Conservation (phyloP, 2,113 vertebrate genomes). For the Nettapus auritus region DNA sequence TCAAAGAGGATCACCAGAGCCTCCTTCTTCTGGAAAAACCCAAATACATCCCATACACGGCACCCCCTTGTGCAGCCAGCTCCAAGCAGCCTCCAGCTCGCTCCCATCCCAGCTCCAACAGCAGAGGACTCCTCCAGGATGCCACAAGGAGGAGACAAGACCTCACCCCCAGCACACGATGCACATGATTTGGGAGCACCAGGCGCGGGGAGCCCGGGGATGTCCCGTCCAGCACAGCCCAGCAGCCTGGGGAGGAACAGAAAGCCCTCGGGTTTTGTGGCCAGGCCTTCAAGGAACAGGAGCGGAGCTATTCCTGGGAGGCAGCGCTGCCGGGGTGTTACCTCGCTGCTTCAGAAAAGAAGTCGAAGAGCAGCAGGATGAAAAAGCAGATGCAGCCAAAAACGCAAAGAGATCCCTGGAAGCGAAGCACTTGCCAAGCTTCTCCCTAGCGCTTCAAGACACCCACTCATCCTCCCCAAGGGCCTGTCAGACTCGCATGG, state of each 20-base stretch:
- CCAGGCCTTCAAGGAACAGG: background rate
- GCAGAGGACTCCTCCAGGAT: background rate
- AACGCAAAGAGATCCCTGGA: conserved; percentile 57
- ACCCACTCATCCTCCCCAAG: conserved; percentile 63
- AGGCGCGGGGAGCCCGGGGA: background rate
- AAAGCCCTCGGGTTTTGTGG: rapidly evolving
- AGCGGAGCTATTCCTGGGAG: background rate
- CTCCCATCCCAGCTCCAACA: background rate
- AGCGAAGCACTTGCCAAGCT: conserved; percentile 37
- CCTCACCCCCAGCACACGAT: background rate
- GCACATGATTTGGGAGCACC: background rate
- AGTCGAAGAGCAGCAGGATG: conserved; percentile 34
- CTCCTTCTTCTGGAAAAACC: background rate
- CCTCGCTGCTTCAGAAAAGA: conserved; percentile 14
- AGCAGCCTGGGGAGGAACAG: background rate
- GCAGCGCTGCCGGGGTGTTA: background rate
- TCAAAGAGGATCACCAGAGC: background rate
- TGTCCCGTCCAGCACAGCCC: background rate
- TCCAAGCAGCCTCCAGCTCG: background rate
- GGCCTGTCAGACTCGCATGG: conserved; percentile 69
- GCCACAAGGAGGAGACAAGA: background rate
- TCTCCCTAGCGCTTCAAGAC: conserved; percentile 53
- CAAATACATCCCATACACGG: rapidly evolving
- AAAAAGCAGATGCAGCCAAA: conserved; percentile 51
- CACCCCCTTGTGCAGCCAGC: background rate